Evolutionary conservation across 1,140 invertebrate genomes (phyloP), one percentile per base, ranked within the genome.

Genomic region (Epicauta chinensis): DNA sequence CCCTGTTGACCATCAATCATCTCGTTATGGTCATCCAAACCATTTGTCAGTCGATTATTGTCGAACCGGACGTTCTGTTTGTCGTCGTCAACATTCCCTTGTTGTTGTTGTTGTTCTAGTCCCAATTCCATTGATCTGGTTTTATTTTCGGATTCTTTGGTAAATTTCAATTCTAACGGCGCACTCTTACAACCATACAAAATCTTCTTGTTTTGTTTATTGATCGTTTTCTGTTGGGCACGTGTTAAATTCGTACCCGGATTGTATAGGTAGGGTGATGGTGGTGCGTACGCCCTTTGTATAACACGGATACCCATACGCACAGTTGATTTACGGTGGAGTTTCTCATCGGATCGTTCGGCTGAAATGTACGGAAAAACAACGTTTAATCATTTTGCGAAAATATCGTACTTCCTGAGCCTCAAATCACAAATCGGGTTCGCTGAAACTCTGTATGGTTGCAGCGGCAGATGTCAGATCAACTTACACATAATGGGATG

Each of bases 291-390:
- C 3, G 74, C 72, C 45, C 75, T 72, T 62, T 89, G 85, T 2
- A 89, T 77, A 30, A 90, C 84, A 16, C 87, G 72, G 49, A 92
- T 86, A 2, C 86, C 85, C 83, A 92, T 87, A n/a, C 84, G 77
- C n/a, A 92, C 85, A 15, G 81, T 81, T 46, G 81, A 83, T 42
- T 85, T 77, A 50, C 84, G 77, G 4, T 85, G 83, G 1, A 86
- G 73, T 67, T 87, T 87, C 59, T 90, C 86, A 52, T 91, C 86
- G 0, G 81, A 76, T 55, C 79, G 70, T 36, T 90, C 86, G 6
- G 84, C 87, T 90, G 67, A 44, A 68, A 64, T 23, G 4, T 2
- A 23, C 4, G 7, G 49, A 59, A 45, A 42, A 53, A 32, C 23
- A 31, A 53, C 0, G 14, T 2, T n/a, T n/a, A n/a, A n/a, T 23